Evolutionary conservation across 2,888 invertebrate genomes (phyloP).

Genomic region (Euclidia mi): DNA sequence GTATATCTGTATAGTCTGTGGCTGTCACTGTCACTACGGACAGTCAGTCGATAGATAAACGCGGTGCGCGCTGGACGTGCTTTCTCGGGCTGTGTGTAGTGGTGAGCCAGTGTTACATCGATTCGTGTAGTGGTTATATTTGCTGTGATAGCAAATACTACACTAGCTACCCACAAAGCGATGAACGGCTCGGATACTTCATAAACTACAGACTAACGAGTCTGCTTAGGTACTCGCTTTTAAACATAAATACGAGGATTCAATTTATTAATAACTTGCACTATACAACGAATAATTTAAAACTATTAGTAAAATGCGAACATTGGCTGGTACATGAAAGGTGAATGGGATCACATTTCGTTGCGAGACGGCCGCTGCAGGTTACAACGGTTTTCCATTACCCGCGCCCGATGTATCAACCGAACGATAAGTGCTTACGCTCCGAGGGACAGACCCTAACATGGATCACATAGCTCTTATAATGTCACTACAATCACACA

Average conservation of each 20-base stretch:
- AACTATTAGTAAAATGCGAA: not conserved
- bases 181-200: no score
- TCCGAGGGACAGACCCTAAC: constrained; percentile 42
- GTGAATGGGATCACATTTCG: constrained; percentile 28
- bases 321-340: constrained; percentile 18
- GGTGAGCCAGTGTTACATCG: no score
- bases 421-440: constrained; percentile 51
- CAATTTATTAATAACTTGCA: no score
- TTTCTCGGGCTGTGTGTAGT: no score
- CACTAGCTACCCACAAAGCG: no score
- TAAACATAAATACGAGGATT: constrained; percentile 3
- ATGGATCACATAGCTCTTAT: not conserved
- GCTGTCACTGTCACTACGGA: no score
- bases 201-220: no score
- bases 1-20: no score
- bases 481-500: not conserved
- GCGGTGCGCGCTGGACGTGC: no score
- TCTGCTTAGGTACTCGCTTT: not conserved
- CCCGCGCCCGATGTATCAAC: constrained; percentile 56
- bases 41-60: no score
- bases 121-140: no score
- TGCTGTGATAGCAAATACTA: no score
- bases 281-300: not conserved
- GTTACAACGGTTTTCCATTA: constrained; percentile 76
- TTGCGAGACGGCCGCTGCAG: constrained; percentile 36